phyloP scores from a whole-genome alignment of 2,113 vertebrate species.

The Scopus umbretta region DNA sequence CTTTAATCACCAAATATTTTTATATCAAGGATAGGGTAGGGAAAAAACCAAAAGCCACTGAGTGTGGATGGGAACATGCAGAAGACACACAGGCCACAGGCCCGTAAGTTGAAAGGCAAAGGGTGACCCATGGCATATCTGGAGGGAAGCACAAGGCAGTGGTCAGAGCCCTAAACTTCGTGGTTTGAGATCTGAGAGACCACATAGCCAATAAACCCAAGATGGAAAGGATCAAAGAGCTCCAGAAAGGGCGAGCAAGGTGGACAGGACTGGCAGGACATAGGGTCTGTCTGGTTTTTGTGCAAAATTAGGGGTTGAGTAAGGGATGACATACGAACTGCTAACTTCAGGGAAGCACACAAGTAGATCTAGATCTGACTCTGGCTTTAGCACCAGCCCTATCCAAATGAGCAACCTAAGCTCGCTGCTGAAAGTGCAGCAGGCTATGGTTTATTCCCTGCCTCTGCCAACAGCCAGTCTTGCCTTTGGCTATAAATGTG shows the following conservation, averaged over 20 bases:
- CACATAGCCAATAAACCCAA: not conserved
- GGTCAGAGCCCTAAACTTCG: not conserved
- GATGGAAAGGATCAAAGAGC: not conserved
- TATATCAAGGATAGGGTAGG: not conserved
- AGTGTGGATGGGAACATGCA: not conserved
- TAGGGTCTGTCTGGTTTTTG: not conserved
- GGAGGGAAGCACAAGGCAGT: not conserved
- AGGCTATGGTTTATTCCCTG: not conserved
- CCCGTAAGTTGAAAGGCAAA: not conserved
- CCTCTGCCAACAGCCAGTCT: not conserved
- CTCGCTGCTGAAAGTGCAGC: not conserved
- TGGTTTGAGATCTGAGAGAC: not conserved
- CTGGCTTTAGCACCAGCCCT: not conserved
- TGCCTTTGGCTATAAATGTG: not conserved
- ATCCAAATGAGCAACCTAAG: not conserved
- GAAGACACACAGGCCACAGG: not conserved
- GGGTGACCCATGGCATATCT: not conserved
- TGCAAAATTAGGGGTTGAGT: not conserved
- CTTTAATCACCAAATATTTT: not conserved
- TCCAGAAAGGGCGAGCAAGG: not conserved
- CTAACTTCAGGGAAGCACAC: not conserved
- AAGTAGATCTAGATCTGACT: not conserved
- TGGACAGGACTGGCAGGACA: not conserved
- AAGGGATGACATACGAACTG: not conserved
- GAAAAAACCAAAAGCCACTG: not conserved